Conservation (phyloP, 2,888 invertebrate species). For the Drosophila fungiperda region DNA sequence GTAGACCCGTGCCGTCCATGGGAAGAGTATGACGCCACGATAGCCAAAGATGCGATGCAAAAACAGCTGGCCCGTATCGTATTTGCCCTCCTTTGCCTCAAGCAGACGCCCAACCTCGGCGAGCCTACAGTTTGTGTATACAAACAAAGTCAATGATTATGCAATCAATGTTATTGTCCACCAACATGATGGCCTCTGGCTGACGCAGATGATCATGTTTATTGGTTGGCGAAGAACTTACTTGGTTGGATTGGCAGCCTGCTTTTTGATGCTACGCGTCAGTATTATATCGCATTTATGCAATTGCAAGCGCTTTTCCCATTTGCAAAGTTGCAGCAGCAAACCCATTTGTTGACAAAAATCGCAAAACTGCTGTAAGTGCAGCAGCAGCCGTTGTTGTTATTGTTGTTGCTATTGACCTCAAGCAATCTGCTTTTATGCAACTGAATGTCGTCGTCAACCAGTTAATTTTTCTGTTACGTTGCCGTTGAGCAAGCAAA, state of each 20-base stretch:
- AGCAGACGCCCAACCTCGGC: slow-evolving; percentile 97
- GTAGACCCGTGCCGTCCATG: slow-evolving; percentile 98
- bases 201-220: background rate
- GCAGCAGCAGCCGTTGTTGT: slow-evolving; percentile 41
- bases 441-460: slow-evolving; percentile 42
- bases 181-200: slow-evolving; percentile 8
- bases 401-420: background rate
- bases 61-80: slow-evolving; percentile 98
- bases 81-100: slow-evolving; percentile 95
- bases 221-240: slow-evolving; percentile 16
- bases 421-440: slow-evolving; percentile 55
- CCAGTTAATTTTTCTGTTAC: slow-evolving; percentile 23
- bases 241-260: slow-evolving; percentile 70
- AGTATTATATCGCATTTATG: slow-evolving; percentile 67
- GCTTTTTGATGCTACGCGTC: slow-evolving; percentile 70
- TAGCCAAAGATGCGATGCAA: slow-evolving; percentile 99
- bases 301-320: slow-evolving; percentile 64
- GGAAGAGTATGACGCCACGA: slow-evolving; percentile 97
- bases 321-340: slow-evolving; percentile 66
- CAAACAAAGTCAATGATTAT: slow-evolving; percentile 53
- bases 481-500: slow-evolving; percentile 18
- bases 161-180: slow-evolving; percentile 60
- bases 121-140: slow-evolving; percentile 87
- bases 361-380: slow-evolving; percentile 27
- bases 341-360: slow-evolving; percentile 66